These are phyloP conservation scores for Seira musarum DNA, from an alignment of 2,888 invertebrate genomes.

Conservation along the genomic window DNA sequence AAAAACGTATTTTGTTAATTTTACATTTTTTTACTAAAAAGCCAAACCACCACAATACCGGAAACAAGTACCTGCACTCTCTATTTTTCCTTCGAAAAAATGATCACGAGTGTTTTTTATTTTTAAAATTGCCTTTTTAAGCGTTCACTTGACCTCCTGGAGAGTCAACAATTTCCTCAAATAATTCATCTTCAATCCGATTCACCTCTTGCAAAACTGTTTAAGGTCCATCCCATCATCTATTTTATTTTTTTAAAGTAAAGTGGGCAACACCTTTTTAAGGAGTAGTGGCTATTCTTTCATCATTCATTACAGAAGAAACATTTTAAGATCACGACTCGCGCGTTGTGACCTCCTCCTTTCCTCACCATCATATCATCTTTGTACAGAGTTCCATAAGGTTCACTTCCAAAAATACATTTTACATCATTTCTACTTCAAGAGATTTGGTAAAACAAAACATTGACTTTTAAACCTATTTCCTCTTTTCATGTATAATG, in stretches of 20 bases:
- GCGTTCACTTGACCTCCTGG: slow-evolving; percentile 41
- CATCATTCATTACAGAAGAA: slow-evolving; percentile 13
- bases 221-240: too few species aligned
- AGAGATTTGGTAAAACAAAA: not conserved
- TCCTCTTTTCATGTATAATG: not conserved
- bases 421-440: too few species aligned
- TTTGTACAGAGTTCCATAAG: too few species aligned
- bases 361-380: too few species aligned
- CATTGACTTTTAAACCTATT: slow-evolving; percentile 26
- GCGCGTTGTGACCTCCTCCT: too few species aligned
- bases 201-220: not conserved
- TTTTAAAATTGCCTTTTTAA: slow-evolving; percentile 24
- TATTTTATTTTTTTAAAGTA: too few species aligned
- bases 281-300: slow-evolving; percentile 6
- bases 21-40: slow-evolving; percentile 18
- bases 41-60: slow-evolving; percentile 20
- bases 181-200: slow-evolving; percentile 37
- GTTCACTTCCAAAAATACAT: too few species aligned
- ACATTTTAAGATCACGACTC: too few species aligned
- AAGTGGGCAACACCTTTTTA: too few species aligned
- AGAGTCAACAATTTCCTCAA: slow-evolving; percentile 50
- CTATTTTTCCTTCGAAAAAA: slow-evolving; percentile 28
- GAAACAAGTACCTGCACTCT: slow-evolving; percentile 28
- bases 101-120: too few species aligned
- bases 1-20: slow-evolving; percentile 8